A percentile compares a stretch with the other conserved stretches of the same genome.
Conservation (phyloP, 2,113 vertebrate genomes). For the Pangasianodon gigas region DNA sequence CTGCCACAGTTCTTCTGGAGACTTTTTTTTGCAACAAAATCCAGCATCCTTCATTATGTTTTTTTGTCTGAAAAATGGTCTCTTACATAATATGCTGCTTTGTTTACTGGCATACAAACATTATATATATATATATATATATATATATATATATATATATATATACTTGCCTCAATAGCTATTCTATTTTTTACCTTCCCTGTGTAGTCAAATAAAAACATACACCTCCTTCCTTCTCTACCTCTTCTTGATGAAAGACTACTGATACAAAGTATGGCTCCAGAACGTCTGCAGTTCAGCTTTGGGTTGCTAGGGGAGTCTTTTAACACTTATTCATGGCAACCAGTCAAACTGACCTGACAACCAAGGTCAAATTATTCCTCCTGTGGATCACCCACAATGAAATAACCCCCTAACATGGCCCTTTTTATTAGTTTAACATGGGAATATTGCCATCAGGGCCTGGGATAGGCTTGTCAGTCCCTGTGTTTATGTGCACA, state of each 20-base stretch:
- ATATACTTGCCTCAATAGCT: too few species aligned
- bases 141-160: too few species aligned
- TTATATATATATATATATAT: too few species aligned
- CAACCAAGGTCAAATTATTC: constrained; percentile 54
- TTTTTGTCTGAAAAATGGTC: too few species aligned
- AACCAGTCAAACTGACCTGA: constrained; percentile 47
- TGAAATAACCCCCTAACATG: constrained; percentile 45
- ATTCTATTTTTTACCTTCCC: not conserved
- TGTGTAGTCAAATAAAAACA: not conserved
- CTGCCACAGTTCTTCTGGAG: too few species aligned
- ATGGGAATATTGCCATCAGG: constrained; percentile 48
- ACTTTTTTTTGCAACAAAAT: too few species aligned
- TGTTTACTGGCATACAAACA: too few species aligned
- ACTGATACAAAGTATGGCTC: not conserved
- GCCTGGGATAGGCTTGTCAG: constrained; percentile 34
- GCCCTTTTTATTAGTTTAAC: constrained; percentile 41
- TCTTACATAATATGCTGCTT: too few species aligned
- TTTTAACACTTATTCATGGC: constrained; percentile 12
- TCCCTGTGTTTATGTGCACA: constrained; percentile 19
- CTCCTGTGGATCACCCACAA: constrained; percentile 37
- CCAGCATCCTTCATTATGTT: too few species aligned
- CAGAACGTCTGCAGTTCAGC: constrained; percentile 16
- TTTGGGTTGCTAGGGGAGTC: constrained; percentile 46
- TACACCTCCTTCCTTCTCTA: not conserved
- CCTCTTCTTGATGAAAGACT: constrained; percentile 25